Percentiles rank a stretch among this genome's conserved stretches.
Conservation (phyloP, 2,888 invertebrate species). For the Phaonia tiefii region DNA sequence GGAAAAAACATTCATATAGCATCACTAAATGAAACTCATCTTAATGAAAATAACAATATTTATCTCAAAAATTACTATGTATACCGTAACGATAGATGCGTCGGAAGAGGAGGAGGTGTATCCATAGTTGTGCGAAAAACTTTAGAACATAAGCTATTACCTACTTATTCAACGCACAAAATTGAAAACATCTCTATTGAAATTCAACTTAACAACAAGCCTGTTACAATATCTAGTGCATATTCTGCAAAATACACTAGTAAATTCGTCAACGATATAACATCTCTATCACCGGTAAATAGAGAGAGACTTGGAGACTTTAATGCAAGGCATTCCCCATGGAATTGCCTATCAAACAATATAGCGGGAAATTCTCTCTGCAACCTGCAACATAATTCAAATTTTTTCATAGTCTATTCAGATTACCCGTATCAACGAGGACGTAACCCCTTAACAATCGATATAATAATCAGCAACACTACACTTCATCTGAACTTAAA, state of each 20-base stretch:
- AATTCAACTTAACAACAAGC: no score
- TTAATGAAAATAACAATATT: conserved; percentile 26
- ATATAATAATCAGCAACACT: no score
- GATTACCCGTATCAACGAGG: conserved; percentile 25
- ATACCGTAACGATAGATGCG: no score
- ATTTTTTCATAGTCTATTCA: conserved; percentile 35
- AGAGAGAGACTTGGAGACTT: conserved; percentile 10
- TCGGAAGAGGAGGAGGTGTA: no score
- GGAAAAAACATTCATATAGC: no score
- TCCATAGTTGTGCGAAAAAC: conserved; percentile 35
- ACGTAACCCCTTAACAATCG: conserved; percentile 19
- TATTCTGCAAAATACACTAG: no score
- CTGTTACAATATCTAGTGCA: no score
- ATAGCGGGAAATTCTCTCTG: conserved; percentile 16
- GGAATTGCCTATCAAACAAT: background rate
- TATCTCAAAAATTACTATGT: no score
- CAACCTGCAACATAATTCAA: conserved; percentile 21
- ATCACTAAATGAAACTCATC: no score
- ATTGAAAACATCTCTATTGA: conserved; percentile 39
- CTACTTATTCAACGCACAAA: background rate
- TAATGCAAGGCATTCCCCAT: no score
- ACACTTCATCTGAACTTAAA: background rate
- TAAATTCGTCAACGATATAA: no score
- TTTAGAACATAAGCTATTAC: conserved; percentile 39
- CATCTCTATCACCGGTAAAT: no score